These are phyloP conservation scores for Melikaiella ostensackeni DNA, from an alignment of 2,888 invertebrate species.

Conservation along the genomic window DNA sequence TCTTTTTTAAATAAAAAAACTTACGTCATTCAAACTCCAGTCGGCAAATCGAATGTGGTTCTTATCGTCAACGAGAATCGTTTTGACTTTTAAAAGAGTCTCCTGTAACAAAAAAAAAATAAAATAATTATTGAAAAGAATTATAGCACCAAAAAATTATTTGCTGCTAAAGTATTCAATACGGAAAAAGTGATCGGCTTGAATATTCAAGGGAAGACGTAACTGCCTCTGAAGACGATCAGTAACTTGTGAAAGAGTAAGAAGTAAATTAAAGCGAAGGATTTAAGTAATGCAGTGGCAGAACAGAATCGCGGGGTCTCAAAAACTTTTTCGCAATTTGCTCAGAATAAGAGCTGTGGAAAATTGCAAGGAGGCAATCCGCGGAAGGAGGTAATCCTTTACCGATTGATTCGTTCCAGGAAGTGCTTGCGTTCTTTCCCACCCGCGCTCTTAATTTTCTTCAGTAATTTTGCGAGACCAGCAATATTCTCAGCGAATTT, in stretches of 20 bases:
- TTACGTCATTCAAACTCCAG: slow-evolving; percentile 95
- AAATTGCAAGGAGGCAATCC: slow-evolving; percentile 63
- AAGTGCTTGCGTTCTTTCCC: slow-evolving; percentile 61
- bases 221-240: background rate
- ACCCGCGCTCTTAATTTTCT: slow-evolving; percentile 66
- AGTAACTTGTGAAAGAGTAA: slow-evolving; percentile 15
- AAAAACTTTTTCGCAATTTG: slow-evolving; percentile 67
- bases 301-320: slow-evolving; percentile 54
- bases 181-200: slow-evolving; percentile 40
- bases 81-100: slow-evolving; percentile 89
- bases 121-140: background rate
- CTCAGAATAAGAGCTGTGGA: slow-evolving; percentile 61
- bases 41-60: slow-evolving; percentile 95
- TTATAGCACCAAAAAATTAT: background rate
- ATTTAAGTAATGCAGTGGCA: slow-evolving; percentile 53
- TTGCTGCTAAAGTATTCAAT: slow-evolving; percentile 46
- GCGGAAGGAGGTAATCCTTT: slow-evolving; percentile 59
- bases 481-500: slow-evolving; percentile 57
- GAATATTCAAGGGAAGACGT: background rate
- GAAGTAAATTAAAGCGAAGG: slow-evolving; percentile 32
- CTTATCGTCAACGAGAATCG: slow-evolving; percentile 90
- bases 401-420: slow-evolving; percentile 70
- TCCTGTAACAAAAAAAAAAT: slow-evolving; percentile 83
- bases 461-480: slow-evolving; percentile 62
- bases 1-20: slow-evolving; percentile 63